Base-by-base conservation (phyloP, 2,797 vertebrate genomes). In the Zonotrichia albicollis region DNA sequence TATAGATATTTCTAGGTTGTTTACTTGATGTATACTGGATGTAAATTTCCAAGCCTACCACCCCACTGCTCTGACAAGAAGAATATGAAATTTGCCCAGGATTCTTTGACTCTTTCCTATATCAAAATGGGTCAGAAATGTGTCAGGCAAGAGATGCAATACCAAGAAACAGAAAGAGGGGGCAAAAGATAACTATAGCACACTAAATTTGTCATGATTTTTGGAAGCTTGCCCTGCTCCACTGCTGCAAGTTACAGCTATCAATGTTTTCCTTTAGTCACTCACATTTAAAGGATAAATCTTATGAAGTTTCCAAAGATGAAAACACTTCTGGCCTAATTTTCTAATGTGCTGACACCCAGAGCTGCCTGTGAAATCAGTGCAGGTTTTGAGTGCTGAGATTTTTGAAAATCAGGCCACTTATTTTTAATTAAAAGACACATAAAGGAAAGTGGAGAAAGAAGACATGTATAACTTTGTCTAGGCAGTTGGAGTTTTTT, bases 401-500 rank as follows among this genome's bases (percentile, higher is more conserved):
- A 68, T 19, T 66, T 93, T 84, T 78, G 58, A 92, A 92, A 93
- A 87, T 75, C 61, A 58, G 54, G 42, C n/a, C 62, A 78, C 32
- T 93, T 72, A 46, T 51, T 86, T 94, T 95, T 86, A 54, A 91
- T 95, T 90, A 91, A 93, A 91, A 86, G 19, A 26, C n/a, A 83
- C 42, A 71, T 12, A 55, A 94, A 85, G 45, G 75, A 77, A 80
- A 0, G 1, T n/a, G 8, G 54, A 32, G 42, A 71, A 84, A 83
- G 55, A 91, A 54, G 60, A 90, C 13, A 5, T 13, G 2, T 81
- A 45, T 36, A 54, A 70, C 43, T 65, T 13, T 17, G 13, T 38
- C 22, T 51, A 60, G 22, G 36, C 53, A 71, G 78, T 6, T 80
- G 79, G 76, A 89, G n/a, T 66, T 84, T 74, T 91, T 57, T 90